Percentiles rank a stretch among this genome's conserved stretches.
These are phyloP conservation scores for Pagetopsis macropterus DNA, from an alignment of 2,797 vertebrate genomes.

Conservation along the genomic window DNA sequence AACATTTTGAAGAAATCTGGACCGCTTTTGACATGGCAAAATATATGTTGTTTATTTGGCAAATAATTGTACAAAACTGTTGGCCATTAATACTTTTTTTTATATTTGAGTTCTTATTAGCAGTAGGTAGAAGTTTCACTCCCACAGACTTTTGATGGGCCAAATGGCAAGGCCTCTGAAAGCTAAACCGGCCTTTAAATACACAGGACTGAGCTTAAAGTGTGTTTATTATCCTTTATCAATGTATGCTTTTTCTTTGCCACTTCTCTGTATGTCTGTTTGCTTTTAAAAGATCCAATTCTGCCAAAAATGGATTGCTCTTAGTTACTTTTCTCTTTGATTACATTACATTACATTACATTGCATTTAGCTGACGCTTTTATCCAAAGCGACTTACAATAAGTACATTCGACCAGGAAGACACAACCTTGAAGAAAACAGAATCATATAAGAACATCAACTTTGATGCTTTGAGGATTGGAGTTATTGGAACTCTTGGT, in stretches of 20 bases:
- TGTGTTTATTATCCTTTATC: constrained; percentile 47
- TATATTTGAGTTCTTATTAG: constrained; percentile 42
- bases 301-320: constrained; percentile 34
- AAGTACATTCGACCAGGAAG: no score
- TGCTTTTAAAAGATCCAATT: constrained; percentile 33
- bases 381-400: no score
- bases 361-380: no score
- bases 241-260: constrained; percentile 33
- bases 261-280: constrained; percentile 37
- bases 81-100: constrained; percentile 43
- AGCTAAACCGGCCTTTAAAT: constrained; percentile 37
- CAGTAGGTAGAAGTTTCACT: constrained; percentile 24
- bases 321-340: constrained; percentile 43
- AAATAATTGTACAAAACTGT: constrained; percentile 48
- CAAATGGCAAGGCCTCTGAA: constrained; percentile 40
- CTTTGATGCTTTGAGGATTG: no score
- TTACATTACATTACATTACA: no score
- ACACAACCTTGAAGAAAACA: no score
- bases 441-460: no score
- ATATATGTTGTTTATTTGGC: constrained; percentile 44
- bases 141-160: constrained; percentile 48
- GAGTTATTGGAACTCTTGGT: constrained; percentile 33
- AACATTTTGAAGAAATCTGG: constrained; percentile 40
- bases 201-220: constrained; percentile 32
- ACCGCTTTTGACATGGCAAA: constrained; percentile 47